Evolutionary conservation across 2,797 vertebrate genomes (phyloP), one percentile per base, ranked within the genome.

Genomic region (Champsocephalus esox): DNA sequence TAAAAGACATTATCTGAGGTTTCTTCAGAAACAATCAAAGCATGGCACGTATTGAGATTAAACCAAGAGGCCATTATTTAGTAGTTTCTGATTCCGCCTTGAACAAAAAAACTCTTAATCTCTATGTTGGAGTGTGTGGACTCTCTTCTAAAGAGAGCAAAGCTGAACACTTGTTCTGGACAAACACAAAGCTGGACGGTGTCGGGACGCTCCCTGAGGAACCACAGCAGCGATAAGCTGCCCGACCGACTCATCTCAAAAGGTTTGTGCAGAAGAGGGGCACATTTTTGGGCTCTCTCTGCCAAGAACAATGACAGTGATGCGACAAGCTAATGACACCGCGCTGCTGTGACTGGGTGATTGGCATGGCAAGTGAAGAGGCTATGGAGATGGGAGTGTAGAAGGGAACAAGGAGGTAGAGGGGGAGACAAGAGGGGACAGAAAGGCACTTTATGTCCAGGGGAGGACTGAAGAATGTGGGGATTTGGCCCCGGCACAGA

Each of bases 391-490:
- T 70, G 43, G 38, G 65, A 85, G 83, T 46, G 66, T 74, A 84
- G 61, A 66, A 66, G 66, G 81, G 83, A 78, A 70, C 8, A 24
- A 67, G 51, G 64, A 45, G 73, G 63, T 63, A 54, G 61, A 19
- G 63, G 56, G 66, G 51, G 72, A 28, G 70, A 44, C 1, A 43
- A 59, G 73, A 48, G 60, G 68, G 84, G 81, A 80, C 80, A 84
- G 83, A 87, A 84, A 81, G 86, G 80, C 74, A 89, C 89, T 91
- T 86, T 83, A 87, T 87, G 83, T 91, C 88, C 83, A 79, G 83
- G 82, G 87, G 61, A 81, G 62, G 86, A 75, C 80, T 77, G 87
- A 93, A 93, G 90, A 93, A 92, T 94, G 90, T 88, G 86, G 87
- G 89, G 85, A 91, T 92, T 92, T 91, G 86, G 90, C 84, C 87